Evolutionary conservation across 2,888 invertebrate genomes (phyloP).

Genomic region (Drosophila anomelani): DNA sequence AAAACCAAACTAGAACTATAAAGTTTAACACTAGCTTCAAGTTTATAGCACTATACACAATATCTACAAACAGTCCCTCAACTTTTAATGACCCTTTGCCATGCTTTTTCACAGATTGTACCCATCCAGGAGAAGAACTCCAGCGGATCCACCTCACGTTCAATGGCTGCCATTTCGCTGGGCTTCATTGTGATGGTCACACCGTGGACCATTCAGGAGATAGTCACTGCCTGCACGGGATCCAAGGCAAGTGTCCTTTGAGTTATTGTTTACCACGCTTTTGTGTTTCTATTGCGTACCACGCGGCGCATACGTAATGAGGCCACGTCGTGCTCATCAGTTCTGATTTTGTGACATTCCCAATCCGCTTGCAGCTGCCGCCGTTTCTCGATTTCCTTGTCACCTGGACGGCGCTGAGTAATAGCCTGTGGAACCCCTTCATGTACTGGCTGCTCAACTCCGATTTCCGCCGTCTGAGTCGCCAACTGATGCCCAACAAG

Average conservation of each 20-base stretch:
- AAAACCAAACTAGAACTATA: not conserved
- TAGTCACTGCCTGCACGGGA: conserved; percentile 95
- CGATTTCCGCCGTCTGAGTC: conserved; percentile 92
- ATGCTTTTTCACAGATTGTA: conserved; percentile 74
- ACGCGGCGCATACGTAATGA: conserved; percentile 63
- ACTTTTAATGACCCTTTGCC: conserved; percentile 39
- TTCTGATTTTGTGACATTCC: conserved; percentile 40
- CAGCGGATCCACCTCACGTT: conserved; percentile 92
- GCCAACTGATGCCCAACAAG: conserved; percentile 90
- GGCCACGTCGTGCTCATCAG: conserved; percentile 33
- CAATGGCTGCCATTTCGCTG: conserved; percentile 96
- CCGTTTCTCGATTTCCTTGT: conserved; percentile 93
- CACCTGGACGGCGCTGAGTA: conserved; percentile 94
- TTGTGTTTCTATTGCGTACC: conserved; percentile 11
- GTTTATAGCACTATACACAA: too few species aligned
- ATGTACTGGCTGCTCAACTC: conserved; percentile 95
- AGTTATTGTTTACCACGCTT: not conserved
- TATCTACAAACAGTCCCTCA: not conserved
- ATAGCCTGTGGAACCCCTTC: conserved; percentile 96
- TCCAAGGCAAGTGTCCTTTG: conserved; percentile 87
- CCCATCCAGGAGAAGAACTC: conserved; percentile 86
- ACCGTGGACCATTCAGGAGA: conserved; percentile 96
- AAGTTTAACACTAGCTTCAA: not conserved
- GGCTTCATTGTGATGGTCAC: conserved; percentile 96
- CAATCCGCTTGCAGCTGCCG: conserved; percentile 87